Base-by-base conservation (phyloP, 37 sponge, comb jelly and placozoan species). In the Ephydatia muelleri region DNA sequence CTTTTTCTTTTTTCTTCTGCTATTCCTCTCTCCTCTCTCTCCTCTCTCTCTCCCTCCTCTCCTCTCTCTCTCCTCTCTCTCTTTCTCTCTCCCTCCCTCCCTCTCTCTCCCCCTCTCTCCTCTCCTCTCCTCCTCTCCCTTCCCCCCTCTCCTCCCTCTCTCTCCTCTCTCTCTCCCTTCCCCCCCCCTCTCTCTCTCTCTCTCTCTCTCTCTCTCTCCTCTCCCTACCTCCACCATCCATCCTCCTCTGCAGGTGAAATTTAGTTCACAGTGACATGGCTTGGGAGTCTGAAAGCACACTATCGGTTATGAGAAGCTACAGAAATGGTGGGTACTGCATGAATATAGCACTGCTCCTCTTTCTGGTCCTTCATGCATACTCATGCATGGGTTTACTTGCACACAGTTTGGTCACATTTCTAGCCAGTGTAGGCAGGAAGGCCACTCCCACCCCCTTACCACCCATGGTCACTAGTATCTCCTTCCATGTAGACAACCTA, bases 281-380 rank as follows among this genome's bases (percentile, higher is more conserved):
- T 16, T 99, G 99, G 99, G 95, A 96, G 82, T 40, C 90, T 37
- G 99, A 96, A 99, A 93, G 72, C 83, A 86, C 67, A 5, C 27
- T 21, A 48, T 95, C 1, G 89, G 88, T 49, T 73, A 76, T 49
- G 65, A 80, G 67, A 95, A 97, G 67, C 87, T 97, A 31, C 76
- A 92, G 73, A 85, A 33, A 0, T 79, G 80, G 95, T 96, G 26
- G 57, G 87, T 0, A 75, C 40, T 38, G 75, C 28, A 27, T 13
- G 3, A n/a, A 47, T 75, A 66, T 69, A 76, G n/a, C n/a, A n/a
- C n/a, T n/a, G n/a, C n/a, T n/a, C n/a, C n/a, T n/a, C n/a, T n/a
- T n/a, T n/a, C n/a, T n/a, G n/a, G n/a, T 38, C 12, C 75, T 77
- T 49, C 78, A 68, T 11, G 48, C 5, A 34, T 3, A 40, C 34